Evolutionary conservation across 1,140 invertebrate species (phyloP).

Genomic region (Drosophila arizonae): DNA sequence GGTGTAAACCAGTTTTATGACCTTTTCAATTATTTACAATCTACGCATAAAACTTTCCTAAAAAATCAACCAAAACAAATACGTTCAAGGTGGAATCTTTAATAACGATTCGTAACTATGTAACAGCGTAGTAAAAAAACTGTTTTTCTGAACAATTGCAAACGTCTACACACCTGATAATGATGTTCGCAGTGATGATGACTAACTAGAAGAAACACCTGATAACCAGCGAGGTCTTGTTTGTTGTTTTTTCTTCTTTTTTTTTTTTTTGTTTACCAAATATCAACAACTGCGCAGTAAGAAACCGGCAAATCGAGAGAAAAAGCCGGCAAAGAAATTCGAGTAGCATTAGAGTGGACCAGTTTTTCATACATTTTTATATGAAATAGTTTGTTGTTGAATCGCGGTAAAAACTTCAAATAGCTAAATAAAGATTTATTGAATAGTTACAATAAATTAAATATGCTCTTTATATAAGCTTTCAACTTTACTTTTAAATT

Average conservation of each 20-base stretch:
- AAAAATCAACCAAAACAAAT: neutral
- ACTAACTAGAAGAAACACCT: constrained; percentile 63
- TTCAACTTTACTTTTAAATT: too few species aligned
- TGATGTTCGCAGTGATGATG: constrained; percentile 34
- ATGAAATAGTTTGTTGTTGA: neutral
- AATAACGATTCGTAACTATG: constrained; percentile 11
- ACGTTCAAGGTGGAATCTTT: constrained; percentile 9
- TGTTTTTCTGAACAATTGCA: constrained; percentile 2
- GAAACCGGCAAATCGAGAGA: constrained; percentile 59
- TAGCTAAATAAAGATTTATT: too few species aligned
- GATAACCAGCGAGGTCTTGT: constrained; percentile 42
- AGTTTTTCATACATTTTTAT: neutral
- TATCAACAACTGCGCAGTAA: constrained; percentile 64
- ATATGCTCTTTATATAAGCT: too few species aligned
- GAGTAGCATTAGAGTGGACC: constrained; percentile 51
- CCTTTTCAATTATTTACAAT: constrained; percentile 1
- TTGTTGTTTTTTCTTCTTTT: constrained; percentile 23
- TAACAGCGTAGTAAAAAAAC: constrained; percentile 27
- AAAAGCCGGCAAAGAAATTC: constrained; percentile 23
- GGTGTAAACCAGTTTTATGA: constrained; percentile 51
- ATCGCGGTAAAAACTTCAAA: too few species aligned
- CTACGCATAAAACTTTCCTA: neutral
- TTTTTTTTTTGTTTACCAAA: constrained; percentile 60
- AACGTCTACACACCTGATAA: neutral
- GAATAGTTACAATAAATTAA: too few species aligned